Evolutionary conservation across 2,888 invertebrate genomes (phyloP).

Genomic region (Ellobium chinense): DNA sequence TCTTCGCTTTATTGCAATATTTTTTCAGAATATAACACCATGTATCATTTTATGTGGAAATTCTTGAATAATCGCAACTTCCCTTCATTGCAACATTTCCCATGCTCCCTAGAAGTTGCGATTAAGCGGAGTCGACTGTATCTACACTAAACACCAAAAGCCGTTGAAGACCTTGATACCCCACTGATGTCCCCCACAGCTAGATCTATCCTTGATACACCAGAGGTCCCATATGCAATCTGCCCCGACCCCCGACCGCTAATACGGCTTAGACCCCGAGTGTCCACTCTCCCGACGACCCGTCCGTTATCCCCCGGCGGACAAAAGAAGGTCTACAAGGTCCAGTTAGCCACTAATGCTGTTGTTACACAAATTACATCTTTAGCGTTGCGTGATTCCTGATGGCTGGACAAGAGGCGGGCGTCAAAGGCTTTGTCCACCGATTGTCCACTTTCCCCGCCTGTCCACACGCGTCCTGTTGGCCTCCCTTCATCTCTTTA

Average conservation of each 20-base stretch:
- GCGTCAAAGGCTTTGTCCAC: neutral
- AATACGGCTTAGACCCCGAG: neutral
- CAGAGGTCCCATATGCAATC: neutral
- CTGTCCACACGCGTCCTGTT: neutral
- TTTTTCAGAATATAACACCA: too few species aligned
- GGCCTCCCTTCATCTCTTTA: neutral
- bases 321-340: neutral
- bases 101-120: too few species aligned
- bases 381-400: neutral
- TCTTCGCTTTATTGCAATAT: too few species aligned
- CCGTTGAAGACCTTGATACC: neutral
- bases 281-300: neutral
- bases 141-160: too few species aligned
- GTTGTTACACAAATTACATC: conserved; percentile 2
- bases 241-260: neutral
- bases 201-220: neutral
- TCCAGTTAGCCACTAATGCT: neutral
- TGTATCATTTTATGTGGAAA: too few species aligned
- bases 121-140: too few species aligned
- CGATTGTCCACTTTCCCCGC: neutral
- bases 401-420: neutral
- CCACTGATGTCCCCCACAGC: neutral
- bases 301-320: neutral
- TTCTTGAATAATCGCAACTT: too few species aligned
- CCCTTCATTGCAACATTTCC: too few species aligned